Base-by-base conservation (phyloP, 1,140 invertebrate genomes). In the Heliconius hewitsoni region DNA sequence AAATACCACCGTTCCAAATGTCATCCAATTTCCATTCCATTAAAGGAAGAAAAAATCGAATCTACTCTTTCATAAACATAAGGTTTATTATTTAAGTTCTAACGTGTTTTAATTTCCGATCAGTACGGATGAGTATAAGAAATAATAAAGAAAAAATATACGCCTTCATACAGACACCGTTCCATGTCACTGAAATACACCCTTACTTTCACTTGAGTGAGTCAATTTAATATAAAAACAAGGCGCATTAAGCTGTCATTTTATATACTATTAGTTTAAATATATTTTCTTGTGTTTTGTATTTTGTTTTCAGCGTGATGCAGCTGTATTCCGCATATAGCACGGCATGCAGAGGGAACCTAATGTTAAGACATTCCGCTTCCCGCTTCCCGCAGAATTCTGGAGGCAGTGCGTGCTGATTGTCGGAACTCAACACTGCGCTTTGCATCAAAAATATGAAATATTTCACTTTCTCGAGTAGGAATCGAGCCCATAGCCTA, bases 111-210 rank as follows among this genome's bases (percentile, higher is more conserved):
- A n/a, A 55, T 55, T 55, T 55, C 52, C 52, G 52, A 55, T 55
- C 52, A 55, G 52, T 55, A 55, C 16, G 52, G 52, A 55, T 55
- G 16, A 18, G 5, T 55, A 55, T 18, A 19, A 55, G 42, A 19
- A 55, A 19, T 55, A 19, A 55, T 5, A 19, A 16, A 55, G 52
- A 3, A 55, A 55, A 55, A 55, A 19, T 19, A 55, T 55, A 19
- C 16, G 16, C 13, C 52, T 55, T 55, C 52, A 55, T 1, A 55
- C 18, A 55, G 52, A 39, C 55, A 27, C 52, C 19, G 55, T 11
- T 75, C 39, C 74, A 55, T 75, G 74, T 75, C 52, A 75, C 55
- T 75, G 74, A 75, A 75, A 34, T 75, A 75, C 34, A 27, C 34
- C 73, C 55, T 75, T 75, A 75, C 39, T 75, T 75, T 57, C 74